Base-by-base conservation (phyloP, 2,797 vertebrate genomes). In the Lagorchestes hirsutus region DNA sequence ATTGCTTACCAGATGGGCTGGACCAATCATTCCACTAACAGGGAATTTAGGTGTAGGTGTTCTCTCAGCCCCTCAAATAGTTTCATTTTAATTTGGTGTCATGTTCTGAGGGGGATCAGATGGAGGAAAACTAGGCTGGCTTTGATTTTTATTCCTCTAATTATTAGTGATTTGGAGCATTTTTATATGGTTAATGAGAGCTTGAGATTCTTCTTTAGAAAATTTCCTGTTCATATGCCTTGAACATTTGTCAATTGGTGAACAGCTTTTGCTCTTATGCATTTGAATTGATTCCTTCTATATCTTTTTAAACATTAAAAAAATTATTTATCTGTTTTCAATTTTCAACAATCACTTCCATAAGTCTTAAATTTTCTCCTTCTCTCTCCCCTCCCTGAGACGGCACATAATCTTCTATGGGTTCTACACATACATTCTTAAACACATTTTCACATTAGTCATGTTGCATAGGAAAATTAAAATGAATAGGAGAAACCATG, bases 21-120 rank as follows among this genome's bases (percentile, higher is more conserved):
- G 31, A 34, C 31, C 10, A 34, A 34, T 34, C 28, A 59, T 59
- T 12, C 29, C 29, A 59, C 29, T 31, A 12, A 31, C 2, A 34
- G 13, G 11, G 3, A 13, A 34, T 34, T n/a, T 13, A 0, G 3
- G 4, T 14, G 59, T 31, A 34, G 0, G 0, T 34, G 11, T 62
- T n/a, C 59, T 62, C 31, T 62, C 59, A 62, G 59, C 31, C 31
- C 31, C 13, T 34, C 3, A 34, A 5, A 62, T 5, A 62, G 59
- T 62, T n/a, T 13, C 62, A n/a, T n/a, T 8, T n/a, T 18, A 12
- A 5, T n/a, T n/a, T n/a, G n/a, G 14, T 16, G 34, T 67, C 13
- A 16, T n/a, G 16, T n/a, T 67, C 13, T n/a, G 62, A 67, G 5
- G 5, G 34, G 14, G 34, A 0, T n/a, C 34, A 18, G 34, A 14